Conservation (phyloP, 2,888 invertebrate genomes). For the Hydrotaea cyrtoneurina region DNA sequence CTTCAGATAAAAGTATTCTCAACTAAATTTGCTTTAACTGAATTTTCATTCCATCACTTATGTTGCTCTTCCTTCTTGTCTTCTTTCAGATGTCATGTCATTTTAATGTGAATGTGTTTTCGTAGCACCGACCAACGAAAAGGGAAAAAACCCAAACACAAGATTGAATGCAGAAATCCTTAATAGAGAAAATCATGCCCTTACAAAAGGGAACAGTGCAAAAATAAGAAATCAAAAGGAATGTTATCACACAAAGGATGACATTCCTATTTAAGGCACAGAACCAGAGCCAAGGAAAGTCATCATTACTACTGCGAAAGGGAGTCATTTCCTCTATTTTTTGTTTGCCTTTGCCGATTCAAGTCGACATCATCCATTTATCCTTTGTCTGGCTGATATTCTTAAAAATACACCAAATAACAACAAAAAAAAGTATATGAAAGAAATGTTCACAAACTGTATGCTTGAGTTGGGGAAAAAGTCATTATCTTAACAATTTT, state of each 20-base stretch:
- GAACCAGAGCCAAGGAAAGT: neutral
- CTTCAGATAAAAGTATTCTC: neutral
- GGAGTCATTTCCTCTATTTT: too few relatives aligned
- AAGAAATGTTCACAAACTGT: neutral
- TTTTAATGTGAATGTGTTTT: neutral
- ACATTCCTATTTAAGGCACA: neutral
- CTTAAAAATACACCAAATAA: neutral
- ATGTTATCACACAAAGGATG: neutral
- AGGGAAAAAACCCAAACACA: neutral
- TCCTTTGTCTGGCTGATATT: neutral
- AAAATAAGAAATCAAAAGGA: neutral
- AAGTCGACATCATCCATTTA: too few relatives aligned
- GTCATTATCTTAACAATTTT: neutral
- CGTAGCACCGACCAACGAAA: too few relatives aligned
- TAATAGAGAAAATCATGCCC: neutral
- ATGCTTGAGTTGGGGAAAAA: neutral
- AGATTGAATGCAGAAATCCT: neutral
- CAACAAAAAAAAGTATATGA: neutral
- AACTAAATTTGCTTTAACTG: neutral
- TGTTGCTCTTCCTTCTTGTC: neutral
- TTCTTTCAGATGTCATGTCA: neutral
- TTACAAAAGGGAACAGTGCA: neutral
- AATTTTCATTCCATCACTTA: neutral
- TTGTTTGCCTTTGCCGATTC: too few relatives aligned
- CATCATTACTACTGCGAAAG: too few relatives aligned